Evolutionary conservation across 2,113 vertebrate genomes (phyloP).

Genomic region (Caretta caretta): DNA sequence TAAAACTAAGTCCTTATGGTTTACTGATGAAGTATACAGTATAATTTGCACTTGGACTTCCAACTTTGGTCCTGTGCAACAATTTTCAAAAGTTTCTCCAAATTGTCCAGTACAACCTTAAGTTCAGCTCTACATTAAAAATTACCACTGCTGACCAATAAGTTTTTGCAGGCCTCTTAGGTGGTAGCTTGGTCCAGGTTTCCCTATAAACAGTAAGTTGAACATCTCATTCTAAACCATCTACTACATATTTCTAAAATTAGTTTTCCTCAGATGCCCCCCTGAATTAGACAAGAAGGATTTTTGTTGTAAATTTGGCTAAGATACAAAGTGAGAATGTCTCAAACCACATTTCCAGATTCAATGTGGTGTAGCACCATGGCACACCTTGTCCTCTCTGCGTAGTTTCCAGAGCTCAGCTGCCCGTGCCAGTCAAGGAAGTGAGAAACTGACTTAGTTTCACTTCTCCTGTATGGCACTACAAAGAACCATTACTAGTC

Average conservation of each 20-base stretch:
- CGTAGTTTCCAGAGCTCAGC: not conserved
- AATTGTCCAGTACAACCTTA: not conserved
- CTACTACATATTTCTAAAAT: not conserved
- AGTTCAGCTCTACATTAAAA: not conserved
- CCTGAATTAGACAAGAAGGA: not conserved
- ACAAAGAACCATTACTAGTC: not conserved
- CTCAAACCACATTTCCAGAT: conserved; percentile 4
- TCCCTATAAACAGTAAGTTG: not conserved
- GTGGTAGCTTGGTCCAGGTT: not conserved
- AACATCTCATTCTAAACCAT: not conserved
- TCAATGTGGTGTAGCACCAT: not conserved
- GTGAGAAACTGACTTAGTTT: conserved; percentile 25
- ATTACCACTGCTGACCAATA: not conserved
- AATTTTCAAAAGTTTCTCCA: not conserved
- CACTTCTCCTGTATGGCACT: not conserved
- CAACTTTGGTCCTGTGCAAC: not conserved
- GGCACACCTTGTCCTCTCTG: not conserved
- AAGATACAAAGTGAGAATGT: not conserved
- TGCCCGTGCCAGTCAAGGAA: not conserved
- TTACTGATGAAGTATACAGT: not conserved
- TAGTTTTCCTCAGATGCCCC: not conserved
- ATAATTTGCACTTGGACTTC: not conserved
- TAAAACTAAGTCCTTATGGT: not conserved
- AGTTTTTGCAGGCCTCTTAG: not conserved
- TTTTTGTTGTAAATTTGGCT: not conserved